These are phyloP conservation scores for Montipora efflorescens DNA, from an alignment of 64 coral and sea anemone genomes.

Conservation along the genomic window DNA sequence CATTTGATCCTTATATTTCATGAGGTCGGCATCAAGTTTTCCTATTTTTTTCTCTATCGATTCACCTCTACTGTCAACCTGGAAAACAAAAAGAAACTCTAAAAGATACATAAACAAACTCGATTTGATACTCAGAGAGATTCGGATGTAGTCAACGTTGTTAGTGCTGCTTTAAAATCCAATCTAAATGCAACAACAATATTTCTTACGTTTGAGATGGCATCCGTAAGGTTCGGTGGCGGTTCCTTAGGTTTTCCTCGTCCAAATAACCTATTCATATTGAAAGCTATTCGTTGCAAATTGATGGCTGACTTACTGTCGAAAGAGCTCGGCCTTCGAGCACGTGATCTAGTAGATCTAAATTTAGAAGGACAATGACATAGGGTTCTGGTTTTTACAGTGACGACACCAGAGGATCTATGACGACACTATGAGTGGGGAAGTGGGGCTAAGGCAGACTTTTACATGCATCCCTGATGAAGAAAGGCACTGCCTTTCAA, in stretches of 20 bases:
- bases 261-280: constrained; percentile 99
- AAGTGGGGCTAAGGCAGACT: no score
- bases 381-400: constrained; percentile 1
- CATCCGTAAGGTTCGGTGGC: constrained; percentile 95
- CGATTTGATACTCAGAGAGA: no score
- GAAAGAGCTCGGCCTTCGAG: background rate
- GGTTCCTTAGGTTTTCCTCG: constrained; percentile 93
- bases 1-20: constrained; percentile 99
- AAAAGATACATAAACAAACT: no score
- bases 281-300: background rate
- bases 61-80: constrained; percentile 99
- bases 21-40: constrained; percentile 91
- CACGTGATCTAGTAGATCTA: constrained; percentile 63
- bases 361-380: constrained; percentile 74
- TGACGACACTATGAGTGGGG: no score
- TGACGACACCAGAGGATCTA: background rate
- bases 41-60: constrained; percentile 97
- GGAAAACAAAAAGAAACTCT: background rate
- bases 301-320: background rate
- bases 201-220: constrained; percentile 85
- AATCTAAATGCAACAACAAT: background rate
- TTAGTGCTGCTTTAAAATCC: background rate
- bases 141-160: background rate
- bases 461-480: no score
- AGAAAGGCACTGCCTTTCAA: no score